phyloP scores from a whole-genome alignment of 2,797 vertebrate species.

The Ctenosaura bakeri region DNA sequence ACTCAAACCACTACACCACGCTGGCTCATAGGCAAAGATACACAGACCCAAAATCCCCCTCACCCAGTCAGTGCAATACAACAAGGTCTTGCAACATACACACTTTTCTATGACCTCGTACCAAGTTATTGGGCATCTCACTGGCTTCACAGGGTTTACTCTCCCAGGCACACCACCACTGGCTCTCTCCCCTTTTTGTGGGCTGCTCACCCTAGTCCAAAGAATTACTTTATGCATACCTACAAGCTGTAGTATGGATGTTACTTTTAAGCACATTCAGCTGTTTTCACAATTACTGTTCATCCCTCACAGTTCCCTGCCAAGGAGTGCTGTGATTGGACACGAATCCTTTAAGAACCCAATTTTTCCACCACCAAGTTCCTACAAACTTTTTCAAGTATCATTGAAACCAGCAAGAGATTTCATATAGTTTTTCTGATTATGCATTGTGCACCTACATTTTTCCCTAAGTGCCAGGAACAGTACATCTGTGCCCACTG shows the following conservation, averaged over 20 bases:
- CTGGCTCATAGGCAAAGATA: no score
- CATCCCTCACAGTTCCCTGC: not conserved
- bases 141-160: not conserved
- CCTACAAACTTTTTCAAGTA: not conserved
- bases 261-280: not conserved
- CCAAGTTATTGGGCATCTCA: not conserved
- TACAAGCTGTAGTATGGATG: not conserved
- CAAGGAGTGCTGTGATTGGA: not conserved
- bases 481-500: no score
- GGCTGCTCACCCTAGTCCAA: not conserved
- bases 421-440: no score
- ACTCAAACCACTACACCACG: no score
- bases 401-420: no score
- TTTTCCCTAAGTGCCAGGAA: no score
- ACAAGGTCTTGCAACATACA: not conserved
- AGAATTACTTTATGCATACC: not conserved
- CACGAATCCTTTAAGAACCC: not conserved
- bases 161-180: not conserved
- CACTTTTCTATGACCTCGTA: not conserved
- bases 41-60: not conserved
- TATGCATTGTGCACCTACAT: no score
- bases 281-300: not conserved
- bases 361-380: not conserved
- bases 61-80: not conserved
- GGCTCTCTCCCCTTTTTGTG: not conserved